Evolutionary conservation across 2,888 invertebrate genomes (phyloP).

Genomic region (Kuschelorhynchus macadamiae): DNA sequence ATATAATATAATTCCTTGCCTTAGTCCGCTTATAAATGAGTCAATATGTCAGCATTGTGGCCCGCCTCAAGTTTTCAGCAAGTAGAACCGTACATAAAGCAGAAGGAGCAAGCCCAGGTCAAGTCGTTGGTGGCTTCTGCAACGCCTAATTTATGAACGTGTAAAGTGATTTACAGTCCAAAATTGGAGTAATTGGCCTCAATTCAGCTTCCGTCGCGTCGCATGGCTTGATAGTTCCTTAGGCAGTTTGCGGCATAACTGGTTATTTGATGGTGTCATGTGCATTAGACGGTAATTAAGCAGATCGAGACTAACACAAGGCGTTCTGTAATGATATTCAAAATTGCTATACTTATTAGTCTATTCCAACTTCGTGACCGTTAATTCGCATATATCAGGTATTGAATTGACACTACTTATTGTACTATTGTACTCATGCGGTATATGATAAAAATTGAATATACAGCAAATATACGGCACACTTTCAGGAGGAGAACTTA

Average conservation of each 20-base stretch:
- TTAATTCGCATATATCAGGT: too few species aligned
- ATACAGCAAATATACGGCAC: too few species aligned
- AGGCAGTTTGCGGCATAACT: constrained; percentile 26
- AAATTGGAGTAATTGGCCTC: constrained; percentile 64
- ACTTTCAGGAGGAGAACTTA: too few species aligned
- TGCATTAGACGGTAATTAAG: constrained; percentile 30
- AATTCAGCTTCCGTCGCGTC: constrained; percentile 27
- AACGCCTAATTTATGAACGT: constrained; percentile 66
- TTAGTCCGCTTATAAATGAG: background rate
- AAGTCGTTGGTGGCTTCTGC: constrained; percentile 60
- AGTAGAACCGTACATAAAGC: constrained; percentile 57
- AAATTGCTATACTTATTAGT: too few species aligned
- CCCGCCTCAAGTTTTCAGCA: constrained; percentile 29
- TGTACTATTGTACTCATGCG: too few species aligned
- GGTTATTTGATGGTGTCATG: constrained; percentile 25
- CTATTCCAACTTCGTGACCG: too few species aligned
- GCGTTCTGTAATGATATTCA: too few species aligned
- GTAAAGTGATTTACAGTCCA: constrained; percentile 67
- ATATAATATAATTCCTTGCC: too few species aligned
- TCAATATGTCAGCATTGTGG: constrained; percentile 31
- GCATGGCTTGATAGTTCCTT: constrained; percentile 19
- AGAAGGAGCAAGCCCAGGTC: constrained; percentile 45
- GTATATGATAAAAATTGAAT: too few species aligned
- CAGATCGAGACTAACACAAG: too few species aligned
- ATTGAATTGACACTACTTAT: too few species aligned